Evolutionary conservation across 1,140 invertebrate species (phyloP), one percentile per base, ranked within the genome.

Genomic region (Stenopsyche tienmushanensis): DNA sequence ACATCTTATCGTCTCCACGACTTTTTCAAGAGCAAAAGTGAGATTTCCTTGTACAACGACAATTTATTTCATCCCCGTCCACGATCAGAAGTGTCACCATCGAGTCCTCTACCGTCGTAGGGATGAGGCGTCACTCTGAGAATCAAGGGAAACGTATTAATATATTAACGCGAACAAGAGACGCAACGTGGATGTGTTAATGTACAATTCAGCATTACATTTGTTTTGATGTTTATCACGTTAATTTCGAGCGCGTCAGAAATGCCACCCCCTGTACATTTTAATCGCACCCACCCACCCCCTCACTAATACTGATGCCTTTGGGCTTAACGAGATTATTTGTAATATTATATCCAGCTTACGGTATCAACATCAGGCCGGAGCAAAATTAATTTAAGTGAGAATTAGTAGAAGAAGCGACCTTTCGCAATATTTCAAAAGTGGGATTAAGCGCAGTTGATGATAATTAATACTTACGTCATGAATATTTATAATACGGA

Each of bases 391-490:
- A 55, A 55, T 55, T 55, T 55, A 55, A 55, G 52, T 55, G 52
- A 34, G 39, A 57, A 57, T 57, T 42, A 57, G 18, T 21, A 9
- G 54, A 57, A 57, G 54, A 57, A 57, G 52, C 26, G 29, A 55
- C 52, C 52, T 55, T 55, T 34, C 8, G 52, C 26, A 55, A 55
- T 55, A 55, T 55, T 55, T 55, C 52, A 55, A 34, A 55, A 55
- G 52, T 25, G 52, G 18, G 52, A 55, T 55, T 39, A 55, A 29
- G 20, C 52, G n/a, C 17, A 55, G 52, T 55, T 55, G 52, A 34
- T 55, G 52, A 55, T 55, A 55, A 55, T 57, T 42, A 57, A 42
- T 57, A 57, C 39, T 57, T 42, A 42, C 39, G 54, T 21, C 54
- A 42, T 57, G 54, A 57, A 57, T 57, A 57, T 57, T 57, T 57